Evolutionary conservation across 2,888 invertebrate genomes (phyloP).

Genomic region (Tenthredo livida): DNA sequence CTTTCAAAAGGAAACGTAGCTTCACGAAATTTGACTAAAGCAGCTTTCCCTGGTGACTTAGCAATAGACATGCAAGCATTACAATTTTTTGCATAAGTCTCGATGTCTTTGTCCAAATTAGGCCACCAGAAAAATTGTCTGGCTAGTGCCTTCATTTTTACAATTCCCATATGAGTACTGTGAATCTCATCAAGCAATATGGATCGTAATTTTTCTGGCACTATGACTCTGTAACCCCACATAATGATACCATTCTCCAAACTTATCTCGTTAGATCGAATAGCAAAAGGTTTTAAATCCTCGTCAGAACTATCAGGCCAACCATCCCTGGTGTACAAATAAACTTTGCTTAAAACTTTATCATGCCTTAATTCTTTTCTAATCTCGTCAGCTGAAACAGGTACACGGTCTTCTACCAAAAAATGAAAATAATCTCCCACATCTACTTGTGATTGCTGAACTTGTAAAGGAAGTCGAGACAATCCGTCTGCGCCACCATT

Average conservation of each 20-base stretch:
- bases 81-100: conserved; percentile 59
- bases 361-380: conserved; percentile 45
- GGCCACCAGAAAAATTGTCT: conserved; percentile 59
- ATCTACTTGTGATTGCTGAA: no score
- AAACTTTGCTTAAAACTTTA: conserved; percentile 43
- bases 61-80: conserved; percentile 54
- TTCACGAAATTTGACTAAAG: conserved; percentile 29
- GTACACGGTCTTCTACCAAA: conserved; percentile 10
- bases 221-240: conserved; percentile 58
- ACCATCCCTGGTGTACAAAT: conserved; percentile 38
- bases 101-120: conserved; percentile 50
- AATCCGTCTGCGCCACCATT: conserved; percentile 58
- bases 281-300: conserved; percentile 47
- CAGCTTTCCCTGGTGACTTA: conserved; percentile 36
- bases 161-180: conserved; percentile 53
- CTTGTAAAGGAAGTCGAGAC: conserved; percentile 49
- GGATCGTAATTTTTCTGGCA: conserved; percentile 52
- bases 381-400: conserved; percentile 34
- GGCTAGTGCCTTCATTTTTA: conserved; percentile 55
- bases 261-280: not conserved
- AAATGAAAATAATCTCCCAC: no score
- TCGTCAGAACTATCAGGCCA: conserved; percentile 57
- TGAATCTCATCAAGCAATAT: conserved; percentile 57
- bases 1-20: conserved; percentile 25
- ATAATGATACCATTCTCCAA: conserved; percentile 51